phyloP scores from a whole-genome alignment of 2,113 vertebrate genomes.

The Alectura lathami region DNA sequence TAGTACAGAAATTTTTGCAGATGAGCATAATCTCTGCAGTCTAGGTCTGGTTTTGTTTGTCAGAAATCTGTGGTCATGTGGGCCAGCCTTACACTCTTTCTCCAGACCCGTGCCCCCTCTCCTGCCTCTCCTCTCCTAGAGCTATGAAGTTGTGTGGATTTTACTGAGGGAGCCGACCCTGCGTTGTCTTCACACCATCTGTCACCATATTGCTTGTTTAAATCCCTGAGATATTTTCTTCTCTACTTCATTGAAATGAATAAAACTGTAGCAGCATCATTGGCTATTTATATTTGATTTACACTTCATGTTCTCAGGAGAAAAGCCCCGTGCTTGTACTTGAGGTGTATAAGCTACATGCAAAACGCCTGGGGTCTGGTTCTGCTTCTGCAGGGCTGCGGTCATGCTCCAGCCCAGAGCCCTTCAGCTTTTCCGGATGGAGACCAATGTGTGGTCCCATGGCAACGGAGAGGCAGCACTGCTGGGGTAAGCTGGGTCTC shows the following conservation, averaged over 20 bases:
- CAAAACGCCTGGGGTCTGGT: not conserved
- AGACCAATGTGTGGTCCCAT: not conserved
- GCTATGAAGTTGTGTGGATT: constrained; percentile 39
- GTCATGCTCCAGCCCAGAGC: fast-evolving
- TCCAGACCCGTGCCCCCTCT: not conserved
- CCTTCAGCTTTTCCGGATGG: not conserved
- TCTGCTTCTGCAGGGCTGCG: not conserved
- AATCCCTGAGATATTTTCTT: constrained; percentile 54
- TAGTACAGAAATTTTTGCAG: not conserved
- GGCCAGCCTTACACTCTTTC: not conserved
- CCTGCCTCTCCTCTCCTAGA: not conserved
- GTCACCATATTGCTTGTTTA: constrained; percentile 59
- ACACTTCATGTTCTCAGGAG: not conserved
- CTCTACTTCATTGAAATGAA: not conserved
- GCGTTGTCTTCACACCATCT: constrained; percentile 55
- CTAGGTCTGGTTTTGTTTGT: not conserved
- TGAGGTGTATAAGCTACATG: not conserved
- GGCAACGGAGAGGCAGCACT: not conserved
- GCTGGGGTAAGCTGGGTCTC: not conserved
- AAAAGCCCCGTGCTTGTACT: not conserved
- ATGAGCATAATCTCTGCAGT: not conserved
- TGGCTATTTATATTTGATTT: constrained; percentile 44
- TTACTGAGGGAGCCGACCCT: constrained; percentile 32
- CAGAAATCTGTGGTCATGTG: not conserved
- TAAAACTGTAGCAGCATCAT: constrained; percentile 13